Evolutionary conservation across 1,140 invertebrate genomes (phyloP), one percentile per base, ranked within the genome.

Genomic region (Marisa cornuarietis): DNA sequence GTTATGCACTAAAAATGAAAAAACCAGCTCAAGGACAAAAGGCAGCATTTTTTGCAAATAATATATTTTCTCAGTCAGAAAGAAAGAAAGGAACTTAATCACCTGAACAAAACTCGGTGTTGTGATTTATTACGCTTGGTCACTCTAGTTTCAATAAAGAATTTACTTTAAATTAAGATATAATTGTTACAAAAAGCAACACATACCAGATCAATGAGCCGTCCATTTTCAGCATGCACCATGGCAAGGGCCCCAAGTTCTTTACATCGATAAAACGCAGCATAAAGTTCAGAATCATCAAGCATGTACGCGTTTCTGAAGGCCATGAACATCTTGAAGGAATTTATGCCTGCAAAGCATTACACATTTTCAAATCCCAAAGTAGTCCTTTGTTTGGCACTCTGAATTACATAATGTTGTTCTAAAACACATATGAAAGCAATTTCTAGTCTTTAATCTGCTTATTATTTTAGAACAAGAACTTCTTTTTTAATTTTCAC

Each of bases 241-340:
- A 95, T 94, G 62, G 96, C 95, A 9, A 99, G 88, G 51, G 96
- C 96, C 62, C 90, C 89, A 18, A 91, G 85, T 75, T 95, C 93
- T 81, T 94, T 94, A 88, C 96, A 97, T 6, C 93, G 91, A 83
- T 96, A 95, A 86, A 99, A 96, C 7, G 94, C 93, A 82, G 95
- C 94, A 86, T 97, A 96, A 18, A 99, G 91, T 81, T 99, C 96
- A 42, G 94, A 92, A 91, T 99, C 98, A 82, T 94, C 93, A 20
- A 99, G 91, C 96, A 98, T 98, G 88, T 95, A 96, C 0, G 93
- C 89, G 87, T 96, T 96, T 87, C 95, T 95, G 89, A 99, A 99
- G 1, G 98, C 97, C 96, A 99, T 98, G 91, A 99, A 99, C 93
- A 97, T 95, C 92, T 99, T 99, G 91, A 99, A 99, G 0, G 97